A percentile compares a stretch with the other conserved stretches of the same genome.
These are phyloP conservation scores for Eueremaeus valkanovi DNA, from an alignment of 2,888 invertebrate species.

Conservation along the genomic window DNA sequence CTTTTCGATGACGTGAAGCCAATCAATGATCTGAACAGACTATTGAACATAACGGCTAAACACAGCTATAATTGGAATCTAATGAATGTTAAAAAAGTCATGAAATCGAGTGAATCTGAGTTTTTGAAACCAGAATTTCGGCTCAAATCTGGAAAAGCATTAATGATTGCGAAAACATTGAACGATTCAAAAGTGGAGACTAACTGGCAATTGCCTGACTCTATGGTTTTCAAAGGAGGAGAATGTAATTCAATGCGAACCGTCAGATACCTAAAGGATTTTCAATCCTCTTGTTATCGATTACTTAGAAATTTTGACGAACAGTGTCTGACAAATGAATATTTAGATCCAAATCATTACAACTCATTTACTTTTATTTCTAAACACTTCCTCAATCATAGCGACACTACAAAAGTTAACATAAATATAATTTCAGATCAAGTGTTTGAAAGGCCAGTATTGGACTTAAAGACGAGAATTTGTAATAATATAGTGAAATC, in stretches of 20 bases:
- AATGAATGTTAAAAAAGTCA: not conserved
- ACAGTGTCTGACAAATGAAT: not conserved
- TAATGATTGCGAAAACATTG: not conserved
- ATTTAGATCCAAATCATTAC: slow-evolving; percentile 2
- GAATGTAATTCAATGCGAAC: not conserved
- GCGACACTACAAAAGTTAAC: not conserved
- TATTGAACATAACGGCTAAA: slow-evolving; percentile 3
- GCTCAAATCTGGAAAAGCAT: not conserved
- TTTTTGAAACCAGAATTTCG: not conserved
- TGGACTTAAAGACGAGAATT: slow-evolving; percentile 1
- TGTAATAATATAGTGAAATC: slow-evolving; percentile 15
- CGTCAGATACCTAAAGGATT: slow-evolving; percentile 25
- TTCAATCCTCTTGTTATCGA: slow-evolving; percentile 20
- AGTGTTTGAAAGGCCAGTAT: not conserved
- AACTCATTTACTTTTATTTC: slow-evolving; percentile 10
- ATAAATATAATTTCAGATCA: not conserved
- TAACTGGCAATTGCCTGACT: not conserved
- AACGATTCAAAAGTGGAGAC: not conserved
- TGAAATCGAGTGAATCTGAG: not conserved
- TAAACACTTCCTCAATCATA: not conserved
- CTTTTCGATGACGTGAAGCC: not conserved
- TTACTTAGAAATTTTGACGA: not conserved
- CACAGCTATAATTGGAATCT: not conserved
- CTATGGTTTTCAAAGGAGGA: not conserved
- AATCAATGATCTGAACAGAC: slow-evolving; percentile 1